Base-by-base conservation (phyloP, 2,113 vertebrate genomes). In the Eidolon helvum region DNA sequence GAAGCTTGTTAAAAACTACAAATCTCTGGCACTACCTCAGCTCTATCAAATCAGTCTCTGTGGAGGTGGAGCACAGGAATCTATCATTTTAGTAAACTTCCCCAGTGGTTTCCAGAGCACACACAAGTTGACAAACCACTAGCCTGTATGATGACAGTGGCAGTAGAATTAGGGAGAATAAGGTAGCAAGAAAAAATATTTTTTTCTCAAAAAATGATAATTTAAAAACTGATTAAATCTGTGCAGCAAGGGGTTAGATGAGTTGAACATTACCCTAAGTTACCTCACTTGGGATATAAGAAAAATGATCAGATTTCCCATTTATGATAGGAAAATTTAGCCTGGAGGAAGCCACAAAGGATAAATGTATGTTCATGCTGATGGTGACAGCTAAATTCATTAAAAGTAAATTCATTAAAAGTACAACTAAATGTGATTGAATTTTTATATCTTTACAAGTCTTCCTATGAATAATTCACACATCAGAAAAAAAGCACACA, bases 391-490 rank as follows among this genome's bases (percentile, higher is more conserved):
- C 57, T 90, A 88, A 97, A 95, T 94, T 97, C 74, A 94, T 87
- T 97, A 90, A 92, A 96, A 79, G 57, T 91, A 88, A 97, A 95
- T 94, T 97, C 74, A 94, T 87, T 97, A 87, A 93, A 96, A 79
- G 53, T 87, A 92, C 40, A 96, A 94, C 48, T 90, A 90, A 93
- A 92, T 83, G 90, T 96, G 85, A 94, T 90, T 90, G 57, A 63
- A 94, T 30, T 91, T 95, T 97, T 95, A 79, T 80, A 68, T 94
- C 50, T 92, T 95, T 97, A 28, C 18, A 92, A 97, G 50, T 92
- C 68, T 92, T 96, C 50, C 45, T 92, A 90, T 97, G 68, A 97
- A 97, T 97, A 96, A 97, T 87, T 97, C 85, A 95, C 72, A 94
- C 10, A 95, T 94, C 48, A 84, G 38, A 14, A 92, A 93, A 89